Base-by-base conservation (phyloP, 1,140 invertebrate species). In the Drosophila asahinai region DNA sequence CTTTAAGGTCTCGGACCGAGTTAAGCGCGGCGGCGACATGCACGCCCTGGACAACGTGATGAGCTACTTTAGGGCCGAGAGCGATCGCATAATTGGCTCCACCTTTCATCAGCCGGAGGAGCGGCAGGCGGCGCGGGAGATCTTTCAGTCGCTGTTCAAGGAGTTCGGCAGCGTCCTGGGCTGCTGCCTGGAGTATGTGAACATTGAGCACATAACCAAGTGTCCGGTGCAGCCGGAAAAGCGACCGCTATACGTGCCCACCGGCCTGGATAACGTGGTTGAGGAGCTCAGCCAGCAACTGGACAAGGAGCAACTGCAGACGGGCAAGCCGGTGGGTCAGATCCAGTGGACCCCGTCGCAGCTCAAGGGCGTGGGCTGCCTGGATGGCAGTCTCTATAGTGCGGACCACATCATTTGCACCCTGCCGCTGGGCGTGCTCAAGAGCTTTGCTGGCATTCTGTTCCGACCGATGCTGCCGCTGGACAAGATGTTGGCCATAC, bases 351-450 rank as follows among this genome's bases (percentile, higher is more conserved):
- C 60, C 5, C 72, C 72, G 9, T 57, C 63, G 27, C 68, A 84
- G 0, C 42, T 51, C 2, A 82, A 92, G 9, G 59, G 55, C 52
- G 91, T 96, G 2, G 95, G 95, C 77, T 96, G 95, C 84, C 94
- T 94, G 79, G 96, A 97, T 86, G 97, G 96, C 0, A 95, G 96
- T 65, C 95, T 95, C 81, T 95, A 95, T 81, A 94, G 93, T 48
- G 96, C 95, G 2, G 96, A 97, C 92, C 97, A 97, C 86, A 96
- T 98, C 1, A 96, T 98, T 49, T 93, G 97, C 8, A 98, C 97
- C 0, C 93, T 97, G 14, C 96, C 97, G 0, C 93, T 98, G 12
- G 97, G 97, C 3, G 97, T 97, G 43, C 93, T 98, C 0, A 98
- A 98, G 93, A 95, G 95, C 68, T 95, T 96, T 78, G 94, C 95